Conservation (phyloP, 2,113 vertebrate genomes). For the Oreochromis tanganicae region DNA sequence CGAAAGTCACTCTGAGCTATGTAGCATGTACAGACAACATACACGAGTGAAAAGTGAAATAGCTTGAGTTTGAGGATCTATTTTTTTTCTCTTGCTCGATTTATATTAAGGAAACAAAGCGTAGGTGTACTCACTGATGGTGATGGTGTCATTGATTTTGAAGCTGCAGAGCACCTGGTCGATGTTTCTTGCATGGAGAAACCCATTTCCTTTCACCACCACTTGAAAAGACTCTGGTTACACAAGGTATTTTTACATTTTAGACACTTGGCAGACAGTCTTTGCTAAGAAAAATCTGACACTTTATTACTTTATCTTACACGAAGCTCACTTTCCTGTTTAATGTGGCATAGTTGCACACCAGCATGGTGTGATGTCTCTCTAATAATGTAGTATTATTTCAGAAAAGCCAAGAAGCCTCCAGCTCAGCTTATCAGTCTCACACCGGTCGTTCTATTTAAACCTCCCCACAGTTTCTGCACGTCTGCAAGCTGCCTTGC, state of each 20-base stretch:
- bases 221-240: slow-evolving; percentile 84
- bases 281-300: background rate
- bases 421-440: background rate
- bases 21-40: background rate
- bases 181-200: slow-evolving; percentile 78
- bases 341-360: background rate
- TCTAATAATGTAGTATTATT: background rate
- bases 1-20: background rate
- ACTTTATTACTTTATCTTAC: background rate
- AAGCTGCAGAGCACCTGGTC: slow-evolving; percentile 88
- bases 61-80: too few species aligned
- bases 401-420: background rate
- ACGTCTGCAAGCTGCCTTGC: background rate
- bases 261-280: background rate
- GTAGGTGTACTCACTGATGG: slow-evolving; percentile 78
- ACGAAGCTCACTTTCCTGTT: background rate
- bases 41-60: background rate
- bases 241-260: background rate
- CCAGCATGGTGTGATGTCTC: background rate
- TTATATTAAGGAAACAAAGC: background rate
- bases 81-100: background rate
- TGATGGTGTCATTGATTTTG: slow-evolving; percentile 80
- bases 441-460: background rate
- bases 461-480: background rate
- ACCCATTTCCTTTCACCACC: slow-evolving; percentile 83